These are phyloP conservation scores for Cheilosia impressa DNA, from an alignment of 2,888 invertebrate genomes.

Conservation along the genomic window DNA sequence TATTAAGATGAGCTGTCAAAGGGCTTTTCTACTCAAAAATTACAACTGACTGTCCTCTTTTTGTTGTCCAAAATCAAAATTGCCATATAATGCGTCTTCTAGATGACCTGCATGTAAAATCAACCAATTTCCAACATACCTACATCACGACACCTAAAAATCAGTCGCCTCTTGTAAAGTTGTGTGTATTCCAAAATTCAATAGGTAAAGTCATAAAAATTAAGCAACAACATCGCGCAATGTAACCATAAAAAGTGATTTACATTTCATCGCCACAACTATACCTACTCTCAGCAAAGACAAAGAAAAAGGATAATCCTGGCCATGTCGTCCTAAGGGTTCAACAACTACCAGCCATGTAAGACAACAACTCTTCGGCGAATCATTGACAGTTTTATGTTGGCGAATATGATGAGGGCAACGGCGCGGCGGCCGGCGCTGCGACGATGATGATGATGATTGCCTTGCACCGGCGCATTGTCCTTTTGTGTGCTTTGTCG, in stretches of 20 bases:
- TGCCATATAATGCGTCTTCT: no score
- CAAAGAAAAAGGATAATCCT: conserved; percentile 43
- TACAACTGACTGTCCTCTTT: no score
- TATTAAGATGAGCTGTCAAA: no score
- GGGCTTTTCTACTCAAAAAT: no score
- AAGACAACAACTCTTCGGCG: conserved; percentile 62
- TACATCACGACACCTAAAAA: background rate
- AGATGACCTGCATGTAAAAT: background rate
- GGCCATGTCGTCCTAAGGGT: conserved; percentile 44
- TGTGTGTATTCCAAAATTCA: conserved; percentile 35
- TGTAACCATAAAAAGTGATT: conserved; percentile 72
- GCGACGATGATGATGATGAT: conserved; percentile 9
- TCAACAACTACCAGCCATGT: conserved; percentile 60
- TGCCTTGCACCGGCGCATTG: conserved; percentile 19
- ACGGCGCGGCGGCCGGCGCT: no score
- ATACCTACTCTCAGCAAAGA: background rate
- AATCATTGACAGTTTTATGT: conserved; percentile 73
- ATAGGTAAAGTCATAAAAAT: conserved; percentile 59
- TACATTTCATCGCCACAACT: conserved; percentile 46
- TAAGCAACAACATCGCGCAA: conserved; percentile 60
- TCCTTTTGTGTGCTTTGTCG: conserved; percentile 45
- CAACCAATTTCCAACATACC: background rate
- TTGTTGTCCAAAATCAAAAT: no score
- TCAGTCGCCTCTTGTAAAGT: background rate
- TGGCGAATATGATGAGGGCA: conserved; percentile 59